Conservation (phyloP, 92 coral and sea anemone genomes). For the Montipora capitata region DNA sequence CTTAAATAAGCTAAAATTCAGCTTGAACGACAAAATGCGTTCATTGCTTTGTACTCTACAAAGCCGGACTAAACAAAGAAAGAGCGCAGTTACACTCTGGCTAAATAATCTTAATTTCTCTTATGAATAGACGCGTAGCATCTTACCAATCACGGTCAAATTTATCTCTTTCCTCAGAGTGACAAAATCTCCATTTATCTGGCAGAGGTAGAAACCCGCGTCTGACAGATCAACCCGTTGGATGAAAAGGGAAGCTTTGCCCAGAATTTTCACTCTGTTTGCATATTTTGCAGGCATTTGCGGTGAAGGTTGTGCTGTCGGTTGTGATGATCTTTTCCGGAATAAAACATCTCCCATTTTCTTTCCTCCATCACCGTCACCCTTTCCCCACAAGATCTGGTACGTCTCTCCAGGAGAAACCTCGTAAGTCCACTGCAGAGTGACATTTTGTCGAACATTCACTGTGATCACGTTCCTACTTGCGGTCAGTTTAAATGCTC, state of each 20-base stretch:
- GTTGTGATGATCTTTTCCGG: constrained; percentile 32
- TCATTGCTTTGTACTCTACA: constrained; percentile 28
- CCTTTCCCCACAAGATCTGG: constrained; percentile 75
- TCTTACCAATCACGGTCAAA: constrained; percentile 86
- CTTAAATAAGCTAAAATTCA: constrained; percentile 12
- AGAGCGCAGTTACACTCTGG: not conserved
- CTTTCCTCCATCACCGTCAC: constrained; percentile 4
- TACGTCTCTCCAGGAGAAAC: constrained; percentile 35
- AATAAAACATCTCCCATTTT: constrained; percentile 50
- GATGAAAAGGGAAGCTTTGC: constrained; percentile 75
- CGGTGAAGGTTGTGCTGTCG: constrained; percentile 23
- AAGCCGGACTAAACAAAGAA: constrained; percentile 10
- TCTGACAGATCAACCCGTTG: constrained; percentile 76
- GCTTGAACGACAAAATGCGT: constrained; percentile 25
- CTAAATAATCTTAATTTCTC: too few relatives aligned
- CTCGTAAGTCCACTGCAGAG: constrained; percentile 80
- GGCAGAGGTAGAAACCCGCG: constrained; percentile 87
- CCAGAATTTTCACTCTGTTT: constrained; percentile 77
- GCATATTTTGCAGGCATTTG: constrained; percentile 53
- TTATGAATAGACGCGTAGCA: not conserved
- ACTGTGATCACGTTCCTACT: constrained; percentile 61
- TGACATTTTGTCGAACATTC: constrained; percentile 75
- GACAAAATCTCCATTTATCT: constrained; percentile 57
- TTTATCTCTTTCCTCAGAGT: constrained; percentile 64
- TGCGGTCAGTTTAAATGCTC: constrained; percentile 48